phyloP scores from a whole-genome alignment of 2,888 invertebrate species.

The Lysandra coridon region DNA sequence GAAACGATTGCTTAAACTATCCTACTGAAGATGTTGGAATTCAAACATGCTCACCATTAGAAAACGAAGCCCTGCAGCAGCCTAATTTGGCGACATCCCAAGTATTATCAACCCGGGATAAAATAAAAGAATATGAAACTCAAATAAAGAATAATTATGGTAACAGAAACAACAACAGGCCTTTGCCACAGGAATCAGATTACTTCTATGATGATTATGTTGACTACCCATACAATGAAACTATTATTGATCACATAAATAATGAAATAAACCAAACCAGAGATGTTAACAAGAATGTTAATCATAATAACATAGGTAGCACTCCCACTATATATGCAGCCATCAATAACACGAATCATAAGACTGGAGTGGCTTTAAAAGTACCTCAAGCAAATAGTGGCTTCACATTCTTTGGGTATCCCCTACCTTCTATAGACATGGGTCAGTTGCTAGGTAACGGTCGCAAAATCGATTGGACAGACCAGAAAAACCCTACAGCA shows the following conservation, averaged over 20 bases:
- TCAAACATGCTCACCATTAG: slow-evolving; percentile 83
- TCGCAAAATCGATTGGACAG: slow-evolving; percentile 72
- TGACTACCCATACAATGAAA: slow-evolving; percentile 86
- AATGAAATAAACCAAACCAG: slow-evolving; percentile 53
- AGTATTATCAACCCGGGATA: slow-evolving; percentile 81
- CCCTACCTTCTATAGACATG: slow-evolving; percentile 86
- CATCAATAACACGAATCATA: slow-evolving; percentile 61
- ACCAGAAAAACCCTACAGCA: slow-evolving; percentile 49
- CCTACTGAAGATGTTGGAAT: slow-evolving; percentile 76
- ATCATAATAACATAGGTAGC: slow-evolving; percentile 68
- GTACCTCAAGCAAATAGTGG: slow-evolving; percentile 82
- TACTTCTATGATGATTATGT: slow-evolving; percentile 92
- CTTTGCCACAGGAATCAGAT: slow-evolving; percentile 88
- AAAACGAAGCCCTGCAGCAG: slow-evolving; percentile 82
- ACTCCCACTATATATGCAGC: slow-evolving; percentile 72
- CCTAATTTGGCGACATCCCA: slow-evolving; percentile 80
- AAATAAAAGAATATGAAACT: slow-evolving; percentile 71
- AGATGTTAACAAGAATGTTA: slow-evolving; percentile 51
- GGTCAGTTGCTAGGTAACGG: slow-evolving; percentile 82
- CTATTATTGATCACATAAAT: slow-evolving; percentile 63
- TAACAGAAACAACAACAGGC: slow-evolving; percentile 77
- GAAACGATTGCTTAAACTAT: slow-evolving; percentile 82
- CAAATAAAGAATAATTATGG: slow-evolving; percentile 68
- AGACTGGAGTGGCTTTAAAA: slow-evolving; percentile 60
- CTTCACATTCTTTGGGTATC: slow-evolving; percentile 93